Evolutionary conservation across 2,797 vertebrate species (phyloP).

Genomic region (Ctenochaetus hawaiiensis): DNA sequence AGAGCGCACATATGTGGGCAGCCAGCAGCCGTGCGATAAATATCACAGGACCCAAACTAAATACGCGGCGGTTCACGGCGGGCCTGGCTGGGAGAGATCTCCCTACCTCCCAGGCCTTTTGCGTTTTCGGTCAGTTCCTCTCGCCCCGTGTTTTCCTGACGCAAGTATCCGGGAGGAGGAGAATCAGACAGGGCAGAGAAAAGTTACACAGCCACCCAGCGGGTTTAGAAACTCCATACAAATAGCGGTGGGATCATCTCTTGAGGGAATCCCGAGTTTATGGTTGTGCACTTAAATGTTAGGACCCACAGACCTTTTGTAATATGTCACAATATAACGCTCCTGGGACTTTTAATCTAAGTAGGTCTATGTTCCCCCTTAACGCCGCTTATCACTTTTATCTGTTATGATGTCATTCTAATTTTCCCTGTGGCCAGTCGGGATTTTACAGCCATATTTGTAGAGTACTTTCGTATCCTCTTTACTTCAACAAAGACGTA

Average conservation of each 20-base stretch:
- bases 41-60: constrained; percentile 12
- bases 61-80: constrained; percentile 5
- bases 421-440: neutral
- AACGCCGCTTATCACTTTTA: constrained; percentile 17
- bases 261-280: neutral
- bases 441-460: neutral
- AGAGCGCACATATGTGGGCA: constrained; percentile 5
- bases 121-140: constrained; percentile 51
- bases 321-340: neutral
- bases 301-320: neutral
- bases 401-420: neutral
- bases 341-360: neutral
- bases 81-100: constrained; percentile 47
- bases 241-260: neutral
- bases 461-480: neutral
- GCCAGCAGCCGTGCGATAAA: neutral
- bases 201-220: constrained; percentile 66
- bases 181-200: constrained; percentile 60
- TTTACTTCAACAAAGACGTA: neutral
- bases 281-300: neutral
- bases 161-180: constrained; percentile 70
- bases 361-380: neutral
- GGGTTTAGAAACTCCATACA: constrained; percentile 31
- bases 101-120: constrained; percentile 66
- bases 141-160: constrained; percentile 82